Base-by-base conservation (phyloP, 2,888 invertebrate genomes). In the Drosophila kokeensis region DNA sequence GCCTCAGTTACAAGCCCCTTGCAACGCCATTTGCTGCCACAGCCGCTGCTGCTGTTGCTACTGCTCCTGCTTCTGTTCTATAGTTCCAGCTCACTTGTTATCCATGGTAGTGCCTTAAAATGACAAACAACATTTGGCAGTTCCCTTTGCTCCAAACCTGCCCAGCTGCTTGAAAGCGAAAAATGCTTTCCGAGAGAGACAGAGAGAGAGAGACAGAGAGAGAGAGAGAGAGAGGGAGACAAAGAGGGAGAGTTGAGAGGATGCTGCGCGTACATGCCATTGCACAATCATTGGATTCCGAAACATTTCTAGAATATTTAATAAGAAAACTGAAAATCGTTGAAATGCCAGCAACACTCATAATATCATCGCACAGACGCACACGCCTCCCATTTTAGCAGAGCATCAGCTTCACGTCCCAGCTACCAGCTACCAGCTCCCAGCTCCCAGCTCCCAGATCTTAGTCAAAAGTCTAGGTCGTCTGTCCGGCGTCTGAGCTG, bases 281-380 rank as follows among this genome's bases (percentile, higher is more conserved):
- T 90, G 89, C 90, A 90, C 87, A 90, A 90, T 87, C 90, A 87
- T 90, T 88, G 89, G 85, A 90, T 90, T 89, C 90, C 89, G 82
- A 90, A 89, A 91, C 89, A 89, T 89, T 89, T 90, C 90, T 84
- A 82, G 89, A 91, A 89, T 89, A 90, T 89, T 89, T 89, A 89
- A 89, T 89, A 89, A 91, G 89, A 90, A 90, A 90, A 90, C 90
- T 90, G 89, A 84, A 90, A 89, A 90, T 89, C 89, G 89, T 89
- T 91, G 89, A 89, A 89, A 91, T 90, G 89, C 91, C 89, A 81
- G 87, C 87, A 87, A 82, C 89, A 89, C 87, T 87, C 87, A 87
- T 87, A 87, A 87, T 87, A 90, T 76, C 81, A 72, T 68, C 72
- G 66, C 67, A 61, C 70, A 67, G 50, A 63, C 55, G 75, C 21